Conservation (phyloP, 2,113 vertebrate genomes). For the Neoarius graeffei region DNA sequence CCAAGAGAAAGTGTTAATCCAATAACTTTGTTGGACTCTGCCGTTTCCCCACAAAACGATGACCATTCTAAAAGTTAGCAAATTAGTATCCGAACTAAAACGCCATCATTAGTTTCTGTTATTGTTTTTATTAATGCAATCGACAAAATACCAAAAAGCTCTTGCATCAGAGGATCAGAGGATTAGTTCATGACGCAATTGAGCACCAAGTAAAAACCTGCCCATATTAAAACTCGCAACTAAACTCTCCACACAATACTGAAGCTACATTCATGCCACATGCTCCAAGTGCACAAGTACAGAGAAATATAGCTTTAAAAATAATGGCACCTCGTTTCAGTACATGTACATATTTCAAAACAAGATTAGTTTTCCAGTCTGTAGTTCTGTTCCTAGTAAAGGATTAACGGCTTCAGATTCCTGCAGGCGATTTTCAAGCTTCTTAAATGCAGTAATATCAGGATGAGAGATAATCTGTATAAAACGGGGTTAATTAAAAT, state of each 20-base stretch:
- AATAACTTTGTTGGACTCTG: neutral
- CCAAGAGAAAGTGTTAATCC: neutral
- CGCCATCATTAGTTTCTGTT: neutral
- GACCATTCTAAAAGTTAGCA: neutral
- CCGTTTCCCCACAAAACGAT: neutral
- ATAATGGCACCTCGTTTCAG: neutral
- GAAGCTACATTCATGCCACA: neutral
- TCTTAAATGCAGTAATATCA: conserved; percentile 2
- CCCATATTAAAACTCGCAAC: neutral
- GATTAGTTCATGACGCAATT: neutral
- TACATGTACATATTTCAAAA: neutral
- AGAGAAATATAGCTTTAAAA: neutral
- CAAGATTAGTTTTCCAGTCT: neutral
- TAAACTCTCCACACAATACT: neutral
- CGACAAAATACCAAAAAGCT: neutral
- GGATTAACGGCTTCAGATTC: neutral
- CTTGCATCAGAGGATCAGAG: neutral
- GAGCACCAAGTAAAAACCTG: neutral
- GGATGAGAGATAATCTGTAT: neutral
- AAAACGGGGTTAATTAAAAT: neutral
- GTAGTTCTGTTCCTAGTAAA: neutral
- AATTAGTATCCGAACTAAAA: neutral
- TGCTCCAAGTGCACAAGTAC: neutral
- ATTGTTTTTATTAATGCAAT: neutral
- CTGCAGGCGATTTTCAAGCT: neutral